Conservation (phyloP, 2,797 vertebrate genomes). For the Dryobates pubescens region DNA sequence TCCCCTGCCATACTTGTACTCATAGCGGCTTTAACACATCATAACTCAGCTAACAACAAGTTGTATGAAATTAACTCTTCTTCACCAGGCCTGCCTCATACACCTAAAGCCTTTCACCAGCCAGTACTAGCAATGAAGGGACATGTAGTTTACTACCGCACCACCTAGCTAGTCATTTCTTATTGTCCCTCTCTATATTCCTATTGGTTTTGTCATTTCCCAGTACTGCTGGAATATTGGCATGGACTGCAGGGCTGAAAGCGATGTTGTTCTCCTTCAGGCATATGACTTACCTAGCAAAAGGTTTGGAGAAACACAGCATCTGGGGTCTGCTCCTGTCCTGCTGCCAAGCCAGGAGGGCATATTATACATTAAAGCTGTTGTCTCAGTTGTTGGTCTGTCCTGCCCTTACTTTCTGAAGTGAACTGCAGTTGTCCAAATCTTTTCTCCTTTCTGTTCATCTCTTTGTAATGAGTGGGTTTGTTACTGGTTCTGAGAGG, state of each 20-base stretch:
- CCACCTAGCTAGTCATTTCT: neutral
- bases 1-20: neutral
- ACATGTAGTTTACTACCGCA: neutral
- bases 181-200: neutral
- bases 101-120: neutral
- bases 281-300: neutral
- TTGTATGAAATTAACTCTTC: neutral
- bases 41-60: neutral
- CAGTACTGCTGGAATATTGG: accelerated
- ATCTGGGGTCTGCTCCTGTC: neutral
- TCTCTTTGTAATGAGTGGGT: neutral
- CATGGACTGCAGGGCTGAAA: neutral
- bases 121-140: accelerated
- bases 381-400: neutral
- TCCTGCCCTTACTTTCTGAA: neutral
- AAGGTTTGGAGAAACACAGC: neutral
- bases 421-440: neutral
- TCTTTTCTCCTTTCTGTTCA: neutral
- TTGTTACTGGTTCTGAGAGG: constrained; percentile 23
- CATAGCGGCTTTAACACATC: neutral
- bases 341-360: neutral
- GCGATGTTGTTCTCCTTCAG: neutral
- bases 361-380: neutral
- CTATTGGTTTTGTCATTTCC: neutral
- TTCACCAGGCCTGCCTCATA: neutral